Evolutionary conservation across 2,113 vertebrate genomes (phyloP).

Genomic region (Campylomormyrus tamandua): DNA sequence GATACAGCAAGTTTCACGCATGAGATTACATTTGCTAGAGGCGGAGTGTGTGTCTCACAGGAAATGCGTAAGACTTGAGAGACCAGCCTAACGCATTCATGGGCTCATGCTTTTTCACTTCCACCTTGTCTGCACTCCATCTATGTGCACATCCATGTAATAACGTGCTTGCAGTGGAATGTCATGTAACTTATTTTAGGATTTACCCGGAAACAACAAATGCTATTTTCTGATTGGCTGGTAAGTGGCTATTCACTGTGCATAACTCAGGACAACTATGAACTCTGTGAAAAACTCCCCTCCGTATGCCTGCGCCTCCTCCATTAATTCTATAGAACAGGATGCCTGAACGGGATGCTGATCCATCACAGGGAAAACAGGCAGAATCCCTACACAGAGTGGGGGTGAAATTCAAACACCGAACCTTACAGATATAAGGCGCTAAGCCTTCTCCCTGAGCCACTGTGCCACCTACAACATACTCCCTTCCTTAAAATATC

Average conservation of each 20-base stretch:
- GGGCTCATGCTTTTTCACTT: background rate
- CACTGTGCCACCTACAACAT: background rate
- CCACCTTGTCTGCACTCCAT: background rate
- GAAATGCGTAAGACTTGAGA: background rate
- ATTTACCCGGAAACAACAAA: background rate
- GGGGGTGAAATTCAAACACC: background rate
- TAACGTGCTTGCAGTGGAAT: background rate
- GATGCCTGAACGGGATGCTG: background rate
- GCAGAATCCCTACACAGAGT: background rate
- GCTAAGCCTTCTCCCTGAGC: background rate
- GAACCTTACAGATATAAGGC: background rate
- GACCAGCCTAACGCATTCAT: too few species aligned
- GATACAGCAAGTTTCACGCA: background rate
- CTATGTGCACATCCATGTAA: background rate
- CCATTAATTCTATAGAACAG: background rate
- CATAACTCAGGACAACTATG: background rate
- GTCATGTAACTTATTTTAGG: background rate
- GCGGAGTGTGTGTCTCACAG: background rate
- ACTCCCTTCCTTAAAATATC: background rate
- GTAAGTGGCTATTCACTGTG: background rate
- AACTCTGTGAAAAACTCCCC: background rate
- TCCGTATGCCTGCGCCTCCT: background rate
- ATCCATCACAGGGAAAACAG: background rate
- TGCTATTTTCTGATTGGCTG: background rate
- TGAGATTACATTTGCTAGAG: background rate